Evolutionary conservation across 2,888 invertebrate genomes (phyloP), one percentile per base, ranked within the genome.

Genomic region (Therioaphis trifolii): DNA sequence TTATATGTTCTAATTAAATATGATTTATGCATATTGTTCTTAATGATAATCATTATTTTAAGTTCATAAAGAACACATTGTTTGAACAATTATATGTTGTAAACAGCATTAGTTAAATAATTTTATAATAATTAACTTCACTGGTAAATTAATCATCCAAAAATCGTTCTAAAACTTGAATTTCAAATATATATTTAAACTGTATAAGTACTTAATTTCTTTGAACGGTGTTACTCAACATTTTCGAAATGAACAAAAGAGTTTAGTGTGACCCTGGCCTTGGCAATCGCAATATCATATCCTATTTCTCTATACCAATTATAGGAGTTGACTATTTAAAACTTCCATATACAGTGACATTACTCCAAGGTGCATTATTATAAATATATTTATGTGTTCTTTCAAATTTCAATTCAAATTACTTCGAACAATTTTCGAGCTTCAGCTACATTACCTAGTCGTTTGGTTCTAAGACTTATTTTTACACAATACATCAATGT

Each of bases 261-360:
- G 24, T 46, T 18, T 35, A 35, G 4, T 55, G 49, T 66, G 78
- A n/a, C 78, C 78, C 40, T 79, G 78, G 27, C 78, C 78, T 79
- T 79, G 68, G 43, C 52, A 69, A 43, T 69, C 55, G 21, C 21
- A 55, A 61, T 55, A 55, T 55, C 18, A 61, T 79, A 55, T 69
- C 43, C 69, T 69, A 55, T 79, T 43, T 63, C 5, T 68, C 24
- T 68, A 7, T 35, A 35, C 35, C 35, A 35, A 35, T 35, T 35
- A 35, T 79, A 79, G 52, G 55, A 79, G 68, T 21, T 43, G 35
- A 78, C 68, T 68, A 68, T 78, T 68, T 24, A 69, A 79, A 43
- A 79, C 55, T 52, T 55, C 69, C 55, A 55, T 69, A 27, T 55
- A 40, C n/a, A 55, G 27, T 18, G 21, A 55, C 4, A 52, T 68